These are phyloP conservation scores for Valencia hispanica DNA, from an alignment of 2,797 vertebrate species.

Conservation along the genomic window DNA sequence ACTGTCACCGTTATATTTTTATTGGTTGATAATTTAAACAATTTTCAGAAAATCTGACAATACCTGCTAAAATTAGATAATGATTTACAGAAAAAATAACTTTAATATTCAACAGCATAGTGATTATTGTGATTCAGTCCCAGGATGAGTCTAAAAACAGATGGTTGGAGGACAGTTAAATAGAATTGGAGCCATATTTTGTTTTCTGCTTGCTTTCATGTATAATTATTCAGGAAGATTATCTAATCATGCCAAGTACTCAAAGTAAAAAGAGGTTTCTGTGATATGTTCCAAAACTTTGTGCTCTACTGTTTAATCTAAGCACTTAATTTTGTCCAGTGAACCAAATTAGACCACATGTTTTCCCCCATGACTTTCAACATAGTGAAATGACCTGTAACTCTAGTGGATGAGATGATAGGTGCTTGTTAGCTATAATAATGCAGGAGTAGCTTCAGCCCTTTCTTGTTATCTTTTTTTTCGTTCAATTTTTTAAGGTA, in stretches of 20 bases:
- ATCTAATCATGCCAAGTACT: slow-evolving; percentile 23
- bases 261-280: slow-evolving; percentile 34
- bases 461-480: not conserved
- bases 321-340: too few relatives aligned
- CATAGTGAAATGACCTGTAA: not conserved
- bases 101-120: slow-evolving; percentile 15
- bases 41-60: too few relatives aligned
- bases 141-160: slow-evolving; percentile 20
- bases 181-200: slow-evolving; percentile 9
- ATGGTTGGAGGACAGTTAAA: slow-evolving; percentile 9
- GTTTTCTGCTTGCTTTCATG: not conserved
- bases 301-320: too few relatives aligned
- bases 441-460: not conserved
- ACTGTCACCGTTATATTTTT: too few relatives aligned
- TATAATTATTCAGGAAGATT: slow-evolving; percentile 17
- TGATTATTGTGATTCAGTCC: slow-evolving; percentile 23
- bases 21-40: too few relatives aligned
- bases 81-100: too few relatives aligned
- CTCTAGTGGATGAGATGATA: not conserved
- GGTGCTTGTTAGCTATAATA: not conserved
- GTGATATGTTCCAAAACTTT: slow-evolving; percentile 17
- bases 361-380: not conserved
- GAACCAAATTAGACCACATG: too few relatives aligned
- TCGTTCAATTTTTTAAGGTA: too few relatives aligned
- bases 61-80: too few relatives aligned